These are phyloP conservation scores for Scaptomyza polygonia DNA, from an alignment of 2,888 invertebrate species.

Conservation along the genomic window DNA sequence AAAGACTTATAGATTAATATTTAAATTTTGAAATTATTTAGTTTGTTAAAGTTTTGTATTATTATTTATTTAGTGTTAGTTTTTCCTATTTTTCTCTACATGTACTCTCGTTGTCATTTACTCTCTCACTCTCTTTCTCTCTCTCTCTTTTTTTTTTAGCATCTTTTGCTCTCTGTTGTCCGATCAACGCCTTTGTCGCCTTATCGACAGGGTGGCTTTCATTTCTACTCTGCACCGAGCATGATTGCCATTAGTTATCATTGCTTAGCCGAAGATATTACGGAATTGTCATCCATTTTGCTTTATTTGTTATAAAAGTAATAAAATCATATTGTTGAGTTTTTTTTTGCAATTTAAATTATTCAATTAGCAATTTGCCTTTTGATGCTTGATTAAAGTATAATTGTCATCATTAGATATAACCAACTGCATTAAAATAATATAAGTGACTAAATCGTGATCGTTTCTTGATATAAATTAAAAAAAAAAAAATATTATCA, in stretches of 20 bases:
- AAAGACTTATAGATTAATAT: no score
- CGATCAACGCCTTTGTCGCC: slow-evolving; percentile 35
- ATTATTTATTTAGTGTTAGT: not conserved
- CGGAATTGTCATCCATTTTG: not conserved
- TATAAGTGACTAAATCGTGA: slow-evolving; percentile 2
- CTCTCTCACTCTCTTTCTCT: slow-evolving; percentile 2
- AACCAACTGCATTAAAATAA: not conserved
- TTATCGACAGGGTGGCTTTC: slow-evolving; percentile 58
- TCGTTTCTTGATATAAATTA: slow-evolving; percentile 2
- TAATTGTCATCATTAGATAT: not conserved
- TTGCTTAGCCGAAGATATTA: not conserved
- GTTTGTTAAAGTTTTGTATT: not conserved
- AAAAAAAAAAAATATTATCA: not conserved
- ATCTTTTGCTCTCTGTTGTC: slow-evolving; percentile 14
- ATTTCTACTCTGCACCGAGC: slow-evolving; percentile 34
- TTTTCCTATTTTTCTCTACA: slow-evolving; percentile 7
- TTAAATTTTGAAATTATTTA: no score
- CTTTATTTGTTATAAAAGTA: not conserved
- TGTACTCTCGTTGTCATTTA: slow-evolving; percentile 2
- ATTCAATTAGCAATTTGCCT: not conserved
- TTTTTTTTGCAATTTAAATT: not conserved
- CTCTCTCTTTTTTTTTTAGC: slow-evolving; percentile 11
- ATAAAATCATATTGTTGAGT: not conserved
- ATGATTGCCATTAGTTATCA: slow-evolving; percentile 15
- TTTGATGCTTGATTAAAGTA: not conserved